Evolutionary conservation across 1,140 invertebrate genomes (phyloP), one percentile per base, ranked within the genome.

Genomic region (Euwallacea fornicatus): DNA sequence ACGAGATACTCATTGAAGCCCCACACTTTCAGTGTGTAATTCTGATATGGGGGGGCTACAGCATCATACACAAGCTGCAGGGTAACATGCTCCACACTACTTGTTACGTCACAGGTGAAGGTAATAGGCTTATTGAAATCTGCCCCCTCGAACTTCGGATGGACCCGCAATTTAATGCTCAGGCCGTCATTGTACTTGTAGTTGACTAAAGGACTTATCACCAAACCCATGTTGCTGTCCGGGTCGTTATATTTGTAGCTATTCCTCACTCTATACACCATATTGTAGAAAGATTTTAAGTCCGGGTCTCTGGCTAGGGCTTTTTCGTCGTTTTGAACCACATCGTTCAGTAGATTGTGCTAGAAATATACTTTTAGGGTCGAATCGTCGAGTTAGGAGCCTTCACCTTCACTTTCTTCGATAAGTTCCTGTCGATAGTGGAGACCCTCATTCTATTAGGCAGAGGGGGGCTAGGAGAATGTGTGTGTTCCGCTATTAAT

Each of bases 21-120:
- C 85, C 89, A 90, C 62, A 96, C 92, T 87, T 94, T 85, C n/a
- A 86, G 81, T 74, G 80, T 81, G 58, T 82, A 81, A 69, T 79
- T 75, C 16, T 78, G 76, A 62, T 75, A 67, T 2, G 75, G 56
- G 10, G 80, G 79, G 0, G 78, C 89, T 69, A 93, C 92, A 43
- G 95, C 82, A 42, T 91, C 90, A 81, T 90, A 93, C 21, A 94
- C 88, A n/a, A 94, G 89, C 77, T 95, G 93, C 69, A 91, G 84
- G 77, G 96, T 92, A 53, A 97, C 90, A 79, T 96, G 92, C 74
- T 96, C 93, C 33, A 96, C 88, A 67, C 88, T 93, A 21, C 92
- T 91, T 76, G 89, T 91, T 72, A 96, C 93, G 82, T 95, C 92
- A 80, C 93, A 95, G 10, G 93, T 95, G 80, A 97, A 96, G 10